Evolutionary conservation across 1,140 invertebrate genomes (phyloP), one percentile per base, ranked within the genome.

Genomic region (Belonocnema kinseyi): DNA sequence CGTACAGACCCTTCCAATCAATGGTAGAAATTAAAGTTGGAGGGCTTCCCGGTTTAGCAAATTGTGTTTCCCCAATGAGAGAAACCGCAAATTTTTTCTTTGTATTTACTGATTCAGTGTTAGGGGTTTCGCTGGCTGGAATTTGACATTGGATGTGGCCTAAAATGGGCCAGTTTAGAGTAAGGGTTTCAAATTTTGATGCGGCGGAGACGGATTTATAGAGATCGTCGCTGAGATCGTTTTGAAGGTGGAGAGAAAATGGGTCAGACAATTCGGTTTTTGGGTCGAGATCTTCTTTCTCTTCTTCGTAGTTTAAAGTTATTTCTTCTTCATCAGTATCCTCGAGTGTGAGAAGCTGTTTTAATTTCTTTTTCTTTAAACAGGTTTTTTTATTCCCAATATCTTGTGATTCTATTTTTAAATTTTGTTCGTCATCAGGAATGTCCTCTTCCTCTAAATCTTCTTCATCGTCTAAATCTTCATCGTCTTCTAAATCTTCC

Each of bases 161-260:
- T 26, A 95, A 85, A 21, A 76, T 82, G 17, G 93, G 92, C 94
- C 95, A 95, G 13, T 84, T 87, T 82, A 93, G 87, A 51, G 85
- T 89, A 17, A 82, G 80, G 17, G 81, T 88, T 78, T 93, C 87
- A 12, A 86, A 79, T 53, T 83, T 85, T 13, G 92, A 90, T 17
- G 79, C 85, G 80, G 80, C 91, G 56, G 93, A 93, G 0, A 95
- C 82, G 7, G 90, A 88, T 70, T 93, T 87, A 61, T 94, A 90
- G 19, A 95, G 78, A 61, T 92, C 91, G 80, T 94, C 92, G 79
- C 91, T 89, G 56, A 96, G 89, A 83, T 95, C 94, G 90, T 93
- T 91, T 74, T 91, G 89, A 2, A 95, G 84, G 88, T 95, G 95
- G 85, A 93, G 92, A 13, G 91, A 91, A 88, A 96, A 96, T 11